phyloP scores from a whole-genome alignment of 2,797 vertebrate species.

The Diplodus puntazzo region DNA sequence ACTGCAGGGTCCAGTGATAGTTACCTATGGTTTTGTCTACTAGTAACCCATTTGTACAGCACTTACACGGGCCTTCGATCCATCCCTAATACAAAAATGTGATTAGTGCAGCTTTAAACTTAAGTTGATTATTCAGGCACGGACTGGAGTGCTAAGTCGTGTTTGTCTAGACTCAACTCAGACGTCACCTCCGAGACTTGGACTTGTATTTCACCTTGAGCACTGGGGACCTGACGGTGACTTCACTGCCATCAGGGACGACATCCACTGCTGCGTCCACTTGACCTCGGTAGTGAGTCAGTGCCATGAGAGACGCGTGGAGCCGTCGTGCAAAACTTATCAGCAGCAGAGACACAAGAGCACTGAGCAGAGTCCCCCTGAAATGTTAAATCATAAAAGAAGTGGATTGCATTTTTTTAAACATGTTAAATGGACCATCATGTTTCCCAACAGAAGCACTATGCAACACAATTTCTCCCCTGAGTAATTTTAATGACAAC shows the following conservation, averaged over 20 bases:
- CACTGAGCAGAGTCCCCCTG: neutral
- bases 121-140: neutral
- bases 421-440: neutral
- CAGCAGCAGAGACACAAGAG: slow-evolving; percentile 1
- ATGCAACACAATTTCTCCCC: slow-evolving; percentile 12
- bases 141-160: neutral
- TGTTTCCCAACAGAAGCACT: slow-evolving; percentile 2
- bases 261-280: neutral
- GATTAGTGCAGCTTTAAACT: slow-evolving; percentile 20
- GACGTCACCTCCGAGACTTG: neutral
- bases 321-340: neutral
- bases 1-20: neutral
- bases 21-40: no score
- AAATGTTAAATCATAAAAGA: slow-evolving; percentile 3
- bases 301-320: neutral
- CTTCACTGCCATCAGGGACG: neutral
- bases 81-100: neutral
- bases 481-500: slow-evolving; percentile 18
- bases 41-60: no score
- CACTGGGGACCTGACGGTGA: neutral
- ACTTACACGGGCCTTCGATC: neutral
- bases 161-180: neutral
- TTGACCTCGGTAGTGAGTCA: neutral
- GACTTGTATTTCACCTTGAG: slow-evolving; percentile 11
- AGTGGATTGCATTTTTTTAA: neutral